Evolutionary conservation across 2,113 vertebrate genomes (phyloP).

Genomic region (Gallinago media): DNA sequence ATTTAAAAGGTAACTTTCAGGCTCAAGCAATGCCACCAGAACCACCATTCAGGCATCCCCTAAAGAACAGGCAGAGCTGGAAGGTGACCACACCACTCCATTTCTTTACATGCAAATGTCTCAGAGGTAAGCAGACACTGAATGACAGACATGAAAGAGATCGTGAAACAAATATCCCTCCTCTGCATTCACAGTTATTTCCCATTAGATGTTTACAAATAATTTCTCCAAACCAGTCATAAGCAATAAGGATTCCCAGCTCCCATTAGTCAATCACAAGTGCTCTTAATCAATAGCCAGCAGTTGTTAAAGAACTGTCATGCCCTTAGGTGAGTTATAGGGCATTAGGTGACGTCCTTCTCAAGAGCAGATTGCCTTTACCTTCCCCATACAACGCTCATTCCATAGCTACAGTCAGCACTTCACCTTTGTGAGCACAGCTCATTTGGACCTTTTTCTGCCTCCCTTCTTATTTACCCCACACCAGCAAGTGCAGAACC

Average conservation of each 20-base stretch:
- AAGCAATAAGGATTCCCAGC: not conserved
- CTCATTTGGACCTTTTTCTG: not conserved
- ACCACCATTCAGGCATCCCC: not conserved
- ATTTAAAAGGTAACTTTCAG: not conserved
- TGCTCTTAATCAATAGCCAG: not conserved
- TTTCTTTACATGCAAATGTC: not conserved
- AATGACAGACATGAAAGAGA: not conserved
- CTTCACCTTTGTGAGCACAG: no score
- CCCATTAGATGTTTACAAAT: not conserved
- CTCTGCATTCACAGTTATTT: not conserved
- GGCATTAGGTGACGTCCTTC: no score
- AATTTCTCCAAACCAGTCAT: not conserved
- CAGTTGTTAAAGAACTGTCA: not conserved
- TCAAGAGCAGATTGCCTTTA: not conserved
- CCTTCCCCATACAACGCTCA: not conserved
- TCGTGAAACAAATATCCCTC: not conserved
- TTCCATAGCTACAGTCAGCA: not conserved
- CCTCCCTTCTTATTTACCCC: not conserved
- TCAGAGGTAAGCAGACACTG: not conserved
- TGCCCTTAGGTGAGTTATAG: not conserved
- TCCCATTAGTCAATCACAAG: not conserved
- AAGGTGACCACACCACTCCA: rapidly evolving
- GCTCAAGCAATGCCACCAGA: not conserved
- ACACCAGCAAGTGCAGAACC: not conserved
- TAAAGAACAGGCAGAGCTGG: not conserved